Base-by-base conservation (phyloP, 2,888 invertebrate species). In the Meghimatium bilineatum region DNA sequence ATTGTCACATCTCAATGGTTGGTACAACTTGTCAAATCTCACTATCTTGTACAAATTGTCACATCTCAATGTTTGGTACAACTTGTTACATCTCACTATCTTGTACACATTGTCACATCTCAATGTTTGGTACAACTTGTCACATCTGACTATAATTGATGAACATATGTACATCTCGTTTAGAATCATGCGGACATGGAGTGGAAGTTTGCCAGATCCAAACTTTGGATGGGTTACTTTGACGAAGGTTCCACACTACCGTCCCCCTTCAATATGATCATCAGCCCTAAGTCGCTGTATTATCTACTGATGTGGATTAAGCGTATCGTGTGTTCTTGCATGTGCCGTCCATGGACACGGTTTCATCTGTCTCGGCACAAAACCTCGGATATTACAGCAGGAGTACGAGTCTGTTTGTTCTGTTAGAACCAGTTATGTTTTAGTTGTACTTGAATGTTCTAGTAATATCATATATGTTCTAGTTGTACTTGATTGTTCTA, bases 181-280 rank as follows among this genome's bases (percentile, higher is more conserved):
- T 89, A 95, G 95, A 95, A 95, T 87, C 95, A 95, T 90, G 95
- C 95, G 0, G 95, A 95, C 88, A 92, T 95, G 88, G 95, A 95
- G 88, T 95, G 95, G 95, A 95, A 95, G 88, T 95, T 95, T 89
- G 94, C 95, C 63, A 92, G 95, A 14, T 95, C 95, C 36, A 95
- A 95, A 87, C 90, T 95, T 60, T 95, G 95, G 95, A 95, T 95
- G 94, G 94, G 95, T 29, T 95, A 95, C 89, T 95, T 95, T 89
- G 95, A 95, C 87, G 95, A 95, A 85, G 95, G 95, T 3, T 95
- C 94, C 34, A 94, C 94, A 29, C 92, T 95, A 1, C 95, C 95
- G 1, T 93, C 95, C 0, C 95, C 95, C 0, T 95, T 95, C 91
- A 95, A 95, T 90, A 92, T 95, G 52, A 94, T 95, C 87, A 92